Conservation (phyloP, 2,113 vertebrate genomes). For the Lynx canadensis region DNA sequence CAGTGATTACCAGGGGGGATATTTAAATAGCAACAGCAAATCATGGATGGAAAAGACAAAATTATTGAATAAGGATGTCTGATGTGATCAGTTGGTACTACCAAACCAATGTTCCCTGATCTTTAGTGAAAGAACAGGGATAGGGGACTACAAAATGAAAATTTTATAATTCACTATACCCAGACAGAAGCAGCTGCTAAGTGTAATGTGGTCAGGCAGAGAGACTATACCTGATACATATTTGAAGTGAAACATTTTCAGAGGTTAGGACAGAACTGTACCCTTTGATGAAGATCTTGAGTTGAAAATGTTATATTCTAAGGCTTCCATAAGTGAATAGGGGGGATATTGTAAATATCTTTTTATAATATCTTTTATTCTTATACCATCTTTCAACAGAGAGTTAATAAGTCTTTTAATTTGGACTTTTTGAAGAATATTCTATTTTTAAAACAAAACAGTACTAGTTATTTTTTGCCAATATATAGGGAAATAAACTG, state of each 20-base stretch:
- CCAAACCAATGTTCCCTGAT: constrained; percentile 60
- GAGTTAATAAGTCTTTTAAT: neutral
- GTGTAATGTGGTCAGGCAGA: neutral
- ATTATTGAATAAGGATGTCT: neutral
- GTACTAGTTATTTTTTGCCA: neutral
- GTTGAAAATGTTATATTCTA: constrained; percentile 10
- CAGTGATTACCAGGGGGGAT: neutral
- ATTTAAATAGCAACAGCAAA: neutral
- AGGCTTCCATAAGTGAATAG: neutral
- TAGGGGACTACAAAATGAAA: neutral
- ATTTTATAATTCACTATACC: constrained; percentile 76
- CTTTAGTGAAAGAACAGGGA: constrained; percentile 36
- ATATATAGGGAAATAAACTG: neutral
- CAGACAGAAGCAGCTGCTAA: constrained; percentile 73
- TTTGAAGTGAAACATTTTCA: constrained; percentile 51
- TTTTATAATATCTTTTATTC: neutral
- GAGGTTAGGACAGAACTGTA: constrained; percentile 52
- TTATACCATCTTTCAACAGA: neutral
- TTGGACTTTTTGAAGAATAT: neutral
- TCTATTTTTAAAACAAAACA: neutral
- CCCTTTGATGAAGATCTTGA: constrained; percentile 57
- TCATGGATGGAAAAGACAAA: neutral
- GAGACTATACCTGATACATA: constrained; percentile 22
- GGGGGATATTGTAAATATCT: neutral
- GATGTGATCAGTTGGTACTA: constrained; percentile 42